These are phyloP conservation scores for Arothron firmamentum DNA, from an alignment of 2,113 vertebrate species.

Conservation along the genomic window DNA sequence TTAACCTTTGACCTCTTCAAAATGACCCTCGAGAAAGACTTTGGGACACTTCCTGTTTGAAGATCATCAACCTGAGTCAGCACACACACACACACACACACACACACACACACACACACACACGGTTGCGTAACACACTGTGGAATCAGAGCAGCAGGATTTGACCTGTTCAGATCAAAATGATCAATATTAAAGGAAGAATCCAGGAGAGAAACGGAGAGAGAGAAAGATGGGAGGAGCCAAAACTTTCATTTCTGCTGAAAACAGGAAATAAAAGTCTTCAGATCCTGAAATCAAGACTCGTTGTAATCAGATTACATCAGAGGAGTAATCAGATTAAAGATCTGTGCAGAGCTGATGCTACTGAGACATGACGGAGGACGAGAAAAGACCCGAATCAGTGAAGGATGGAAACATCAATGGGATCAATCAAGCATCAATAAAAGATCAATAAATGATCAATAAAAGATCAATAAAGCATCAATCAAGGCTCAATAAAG, in stretches of 20 bases:
- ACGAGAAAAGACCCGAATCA: neutral
- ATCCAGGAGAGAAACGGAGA: neutral
- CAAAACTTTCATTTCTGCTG: neutral
- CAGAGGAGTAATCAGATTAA: too few relatives aligned
- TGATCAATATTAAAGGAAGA: too few relatives aligned
- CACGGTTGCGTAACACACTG: neutral
- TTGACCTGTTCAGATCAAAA: too few relatives aligned
- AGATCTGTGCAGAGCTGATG: too few relatives aligned
- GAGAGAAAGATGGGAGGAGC: neutral
- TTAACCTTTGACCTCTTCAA: slow-evolving; percentile 10
- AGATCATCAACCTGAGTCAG: slow-evolving; percentile 31
- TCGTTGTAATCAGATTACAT: too few relatives aligned
- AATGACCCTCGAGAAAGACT: neutral
- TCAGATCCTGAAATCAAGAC: too few relatives aligned
- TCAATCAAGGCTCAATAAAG: too few relatives aligned
- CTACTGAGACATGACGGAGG: too few relatives aligned
- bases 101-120: slow-evolving; percentile 12
- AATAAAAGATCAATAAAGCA: neutral
- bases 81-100: slow-evolving; percentile 37
- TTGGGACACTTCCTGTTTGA: slow-evolving; percentile 41
- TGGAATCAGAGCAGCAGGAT: too few relatives aligned
- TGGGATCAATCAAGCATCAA: too few relatives aligned
- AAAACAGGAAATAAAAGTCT: neutral
- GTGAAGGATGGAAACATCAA: too few relatives aligned
- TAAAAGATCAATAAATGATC: neutral